Conservation (phyloP, 53 echinoderm and acorn worm species). For the Paelopatides confundens region DNA sequence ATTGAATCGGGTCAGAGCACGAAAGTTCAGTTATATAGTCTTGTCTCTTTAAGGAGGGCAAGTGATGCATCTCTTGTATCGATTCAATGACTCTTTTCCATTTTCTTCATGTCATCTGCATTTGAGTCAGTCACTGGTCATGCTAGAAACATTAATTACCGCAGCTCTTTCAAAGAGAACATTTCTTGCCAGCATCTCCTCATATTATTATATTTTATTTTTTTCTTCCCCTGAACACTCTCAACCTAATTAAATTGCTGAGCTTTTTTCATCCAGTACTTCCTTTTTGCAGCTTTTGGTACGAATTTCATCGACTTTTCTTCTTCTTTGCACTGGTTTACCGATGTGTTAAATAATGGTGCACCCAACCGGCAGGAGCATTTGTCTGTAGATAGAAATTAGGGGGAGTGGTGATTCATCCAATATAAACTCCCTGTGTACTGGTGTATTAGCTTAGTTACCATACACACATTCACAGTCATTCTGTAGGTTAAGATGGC, state of each 20-base stretch:
- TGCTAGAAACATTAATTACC: constrained; percentile 21
- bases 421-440: constrained; percentile 27
- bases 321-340: background rate
- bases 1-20: no score
- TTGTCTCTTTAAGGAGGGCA: background rate
- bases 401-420: constrained; percentile 13
- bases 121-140: constrained; percentile 17
- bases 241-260: constrained; percentile 24
- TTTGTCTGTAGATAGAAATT: constrained; percentile 29
- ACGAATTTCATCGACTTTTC: constrained; percentile 16
- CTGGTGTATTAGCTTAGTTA: constrained; percentile 40
- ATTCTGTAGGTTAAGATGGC: no score
- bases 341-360: constrained; percentile 35
- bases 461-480: no score
- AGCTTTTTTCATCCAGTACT: constrained; percentile 9
- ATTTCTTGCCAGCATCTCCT: background rate
- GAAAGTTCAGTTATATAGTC: no score
- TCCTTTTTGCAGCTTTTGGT: constrained; percentile 27
- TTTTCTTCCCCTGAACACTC: constrained; percentile 4
- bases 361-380: constrained; percentile 20
- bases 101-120: background rate
- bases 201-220: background rate
- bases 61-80: background rate
- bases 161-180: background rate
- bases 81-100: background rate